Evolutionary conservation across 2,888 invertebrate species (phyloP), one percentile per base, ranked within the genome.

Genomic region (Cylindroiulus punctatus): DNA sequence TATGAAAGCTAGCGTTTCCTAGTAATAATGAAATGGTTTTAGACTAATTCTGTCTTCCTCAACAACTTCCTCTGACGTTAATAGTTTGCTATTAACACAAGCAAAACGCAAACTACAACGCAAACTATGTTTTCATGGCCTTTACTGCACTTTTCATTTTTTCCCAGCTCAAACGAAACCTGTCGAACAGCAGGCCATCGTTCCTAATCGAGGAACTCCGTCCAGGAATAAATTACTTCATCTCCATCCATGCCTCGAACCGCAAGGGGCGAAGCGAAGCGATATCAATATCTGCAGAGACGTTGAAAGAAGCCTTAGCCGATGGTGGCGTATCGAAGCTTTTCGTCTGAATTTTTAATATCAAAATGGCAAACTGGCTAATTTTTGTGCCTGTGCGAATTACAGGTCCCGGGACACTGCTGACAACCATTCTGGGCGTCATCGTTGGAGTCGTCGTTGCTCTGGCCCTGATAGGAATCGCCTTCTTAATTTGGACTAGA

Each of bases 401-500:
- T 82, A 36, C 22, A 84, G 84, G 84, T 81, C 81, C 81, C 8
- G 86, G 85, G 1, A 85, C 22, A 32, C 30, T 86, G 81, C 81
- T 87, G 19, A 86, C 87, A 36, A 86, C 87, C 4, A 83, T 87
- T 83, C 85, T 87, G 12, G 87, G 86, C 1, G 85, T 86, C 40
- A 82, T 86, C 12, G 65, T 86, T 40, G 87, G 87, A 32, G 81
- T 86, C 22, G 87, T 87, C 4, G 86, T 87, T 36, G 86, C 86
- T 1, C 44, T 87, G 26, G 86, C 86, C 8, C 42, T 87, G 8
- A 57, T 87, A 22, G 85, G 85, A 32, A 86, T 87, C 14, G 85
- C 83, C 14, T 32, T 87, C n/a, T 84, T 87, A 47, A 81, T 87
- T 44, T 83, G 82, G 17, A 40, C 85, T 14, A 84, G 85, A 36